phyloP scores from a whole-genome alignment of 2,113 vertebrate genomes.

The Tragelaphus imberbis region DNA sequence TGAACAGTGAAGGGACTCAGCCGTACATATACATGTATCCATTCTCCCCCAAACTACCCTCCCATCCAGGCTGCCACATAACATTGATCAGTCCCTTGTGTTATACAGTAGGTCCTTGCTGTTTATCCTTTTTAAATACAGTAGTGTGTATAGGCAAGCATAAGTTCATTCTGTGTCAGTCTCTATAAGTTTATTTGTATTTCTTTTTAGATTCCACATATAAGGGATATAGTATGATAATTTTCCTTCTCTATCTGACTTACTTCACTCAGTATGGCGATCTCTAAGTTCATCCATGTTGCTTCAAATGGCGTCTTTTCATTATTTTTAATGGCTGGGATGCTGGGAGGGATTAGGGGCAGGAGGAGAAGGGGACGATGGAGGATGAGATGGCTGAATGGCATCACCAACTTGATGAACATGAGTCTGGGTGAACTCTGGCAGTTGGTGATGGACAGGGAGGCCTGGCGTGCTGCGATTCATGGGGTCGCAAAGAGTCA shows the following conservation, averaged over 20 bases:
- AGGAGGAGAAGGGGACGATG: fast-evolving
- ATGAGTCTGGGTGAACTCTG: too few species aligned
- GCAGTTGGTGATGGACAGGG: too few species aligned
- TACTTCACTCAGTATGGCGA: not conserved
- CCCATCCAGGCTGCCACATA: not conserved
- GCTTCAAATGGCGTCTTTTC: not conserved
- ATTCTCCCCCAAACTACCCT: not conserved
- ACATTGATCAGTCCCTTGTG: not conserved
- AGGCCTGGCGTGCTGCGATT: too few species aligned
- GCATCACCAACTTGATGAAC: too few species aligned
- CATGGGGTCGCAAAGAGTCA: too few species aligned
- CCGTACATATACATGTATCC: not conserved
- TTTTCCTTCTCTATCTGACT: not conserved
- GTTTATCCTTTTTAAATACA: not conserved
- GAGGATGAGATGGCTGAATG: too few species aligned
- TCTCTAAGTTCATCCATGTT: not conserved
- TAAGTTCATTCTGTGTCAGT: not conserved
- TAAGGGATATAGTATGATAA: not conserved
- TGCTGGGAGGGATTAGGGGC: too few species aligned
- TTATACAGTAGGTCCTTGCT: not conserved
- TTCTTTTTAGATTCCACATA: not conserved
- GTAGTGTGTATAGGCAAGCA: not conserved
- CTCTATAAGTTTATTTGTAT: not conserved
- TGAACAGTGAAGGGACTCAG: not conserved
- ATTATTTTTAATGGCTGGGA: not conserved